Conservation (phyloP, 2,113 vertebrate species). For the Willisornis vidua region DNA sequence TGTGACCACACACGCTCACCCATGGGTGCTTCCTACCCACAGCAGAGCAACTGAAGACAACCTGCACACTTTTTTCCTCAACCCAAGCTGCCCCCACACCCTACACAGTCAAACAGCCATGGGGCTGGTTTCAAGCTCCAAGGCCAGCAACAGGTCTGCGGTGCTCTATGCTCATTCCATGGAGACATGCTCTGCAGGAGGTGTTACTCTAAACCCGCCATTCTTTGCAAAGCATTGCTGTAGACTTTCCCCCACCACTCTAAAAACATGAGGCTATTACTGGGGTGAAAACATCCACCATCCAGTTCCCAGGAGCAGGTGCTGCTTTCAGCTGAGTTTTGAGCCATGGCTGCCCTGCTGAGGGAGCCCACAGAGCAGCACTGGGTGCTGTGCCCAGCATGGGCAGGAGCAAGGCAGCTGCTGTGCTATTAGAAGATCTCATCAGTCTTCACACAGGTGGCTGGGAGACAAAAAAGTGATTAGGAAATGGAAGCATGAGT, state of each 20-base stretch:
- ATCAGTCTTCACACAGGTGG: slow-evolving; percentile 30
- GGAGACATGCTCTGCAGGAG: fast-evolving
- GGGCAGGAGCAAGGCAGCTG: not conserved
- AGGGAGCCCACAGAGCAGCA: not conserved
- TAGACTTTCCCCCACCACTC: not conserved
- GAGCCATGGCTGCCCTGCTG: too few relatives aligned
- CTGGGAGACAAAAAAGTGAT: slow-evolving; percentile 38
- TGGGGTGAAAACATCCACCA: not conserved
- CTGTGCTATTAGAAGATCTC: not conserved
- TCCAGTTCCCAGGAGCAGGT: not conserved
- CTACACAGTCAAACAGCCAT: not conserved
- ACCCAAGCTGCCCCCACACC: not conserved
- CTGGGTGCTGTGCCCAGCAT: fast-evolving
- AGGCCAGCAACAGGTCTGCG: not conserved
- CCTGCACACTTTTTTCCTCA: fast-evolving
- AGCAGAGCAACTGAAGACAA: fast-evolving
- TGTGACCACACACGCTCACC: fast-evolving
- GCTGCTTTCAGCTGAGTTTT: not conserved
- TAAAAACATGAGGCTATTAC: not conserved
- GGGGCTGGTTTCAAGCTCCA: not conserved
- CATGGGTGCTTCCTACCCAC: not conserved
- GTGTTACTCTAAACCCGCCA: fast-evolving
- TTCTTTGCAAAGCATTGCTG: not conserved
- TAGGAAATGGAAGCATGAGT: slow-evolving; percentile 26
- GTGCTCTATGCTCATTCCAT: not conserved